Evolutionary conservation across 2,797 vertebrate species (phyloP).

Genomic region (Pteropus rufus): DNA sequence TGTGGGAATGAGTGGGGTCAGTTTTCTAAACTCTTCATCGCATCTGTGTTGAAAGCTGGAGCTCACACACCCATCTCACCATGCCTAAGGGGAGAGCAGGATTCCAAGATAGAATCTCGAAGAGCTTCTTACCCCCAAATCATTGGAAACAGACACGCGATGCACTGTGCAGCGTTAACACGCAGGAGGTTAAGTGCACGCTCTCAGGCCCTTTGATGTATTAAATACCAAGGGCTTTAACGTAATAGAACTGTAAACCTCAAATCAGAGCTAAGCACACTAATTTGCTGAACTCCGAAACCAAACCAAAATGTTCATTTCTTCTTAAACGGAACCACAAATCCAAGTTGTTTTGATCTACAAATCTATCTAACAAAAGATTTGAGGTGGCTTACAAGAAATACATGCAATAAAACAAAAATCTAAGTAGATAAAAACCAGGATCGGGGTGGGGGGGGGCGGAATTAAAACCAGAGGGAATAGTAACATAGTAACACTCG

Average conservation of each 20-base stretch:
- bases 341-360: slow-evolving; percentile 74
- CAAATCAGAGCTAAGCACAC: slow-evolving; percentile 78
- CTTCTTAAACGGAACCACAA: slow-evolving; percentile 74
- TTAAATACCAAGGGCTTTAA: slow-evolving; percentile 72
- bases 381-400: slow-evolving; percentile 72
- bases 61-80: background rate
- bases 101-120: background rate
- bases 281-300: slow-evolving; percentile 77
- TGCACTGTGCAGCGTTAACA: slow-evolving; percentile 63
- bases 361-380: slow-evolving; percentile 72
- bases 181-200: slow-evolving; percentile 66
- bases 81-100: background rate
- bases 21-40: background rate
- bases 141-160: slow-evolving; percentile 65
- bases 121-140: background rate
- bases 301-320: slow-evolving; percentile 72
- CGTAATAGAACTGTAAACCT: slow-evolving; percentile 75
- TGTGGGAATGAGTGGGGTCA: background rate
- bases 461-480: slow-evolving; percentile 70
- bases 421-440: slow-evolving; percentile 76
- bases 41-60: background rate
- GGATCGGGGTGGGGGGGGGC: background rate
- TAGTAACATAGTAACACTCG: slow-evolving; percentile 1
- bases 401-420: slow-evolving; percentile 71
- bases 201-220: slow-evolving; percentile 68